These are phyloP conservation scores for Indicator maculatus DNA, from an alignment of 2,113 vertebrate genomes.

Conservation along the genomic window DNA sequence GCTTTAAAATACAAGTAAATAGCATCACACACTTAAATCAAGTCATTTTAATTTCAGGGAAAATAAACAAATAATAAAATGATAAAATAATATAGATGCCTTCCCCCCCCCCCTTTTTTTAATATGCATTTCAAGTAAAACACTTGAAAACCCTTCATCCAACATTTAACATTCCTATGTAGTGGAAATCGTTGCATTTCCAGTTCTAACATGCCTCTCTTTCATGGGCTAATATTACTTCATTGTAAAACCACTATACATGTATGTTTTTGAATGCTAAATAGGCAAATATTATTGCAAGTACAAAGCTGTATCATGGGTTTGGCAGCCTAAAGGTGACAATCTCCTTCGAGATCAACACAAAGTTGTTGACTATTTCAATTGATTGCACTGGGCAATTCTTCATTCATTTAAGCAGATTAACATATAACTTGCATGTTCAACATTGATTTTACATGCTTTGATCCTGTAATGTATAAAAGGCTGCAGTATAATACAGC, in stretches of 20 bases:
- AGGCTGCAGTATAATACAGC: constrained; percentile 1
- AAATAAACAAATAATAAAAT: constrained; percentile 67
- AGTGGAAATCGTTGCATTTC: not conserved
- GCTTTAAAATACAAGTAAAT: constrained; percentile 78
- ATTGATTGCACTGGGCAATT: constrained; percentile 50
- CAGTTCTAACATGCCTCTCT: constrained; percentile 28
- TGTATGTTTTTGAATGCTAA: constrained; percentile 50
- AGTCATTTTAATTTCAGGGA: constrained; percentile 65
- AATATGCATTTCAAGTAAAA: not conserved
- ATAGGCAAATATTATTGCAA: constrained; percentile 45
- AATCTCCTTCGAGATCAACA: constrained; percentile 56
- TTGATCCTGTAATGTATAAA: not conserved
- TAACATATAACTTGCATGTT: constrained; percentile 62
- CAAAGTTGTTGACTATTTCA: constrained; percentile 60
- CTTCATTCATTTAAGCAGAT: constrained; percentile 60
- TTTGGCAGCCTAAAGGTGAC: constrained; percentile 61
- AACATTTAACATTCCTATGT: not conserved
- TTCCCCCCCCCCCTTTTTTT: not conserved
- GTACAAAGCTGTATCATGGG: constrained; percentile 34
- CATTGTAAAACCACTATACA: not conserved
- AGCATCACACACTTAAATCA: constrained; percentile 63
- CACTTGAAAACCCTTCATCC: not conserved
- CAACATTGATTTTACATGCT: constrained; percentile 25
- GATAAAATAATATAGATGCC: constrained; percentile 60
- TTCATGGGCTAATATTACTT: constrained; percentile 48